Conservation (phyloP, 2,797 vertebrate species). For the Aselliscus stoliczkanus region DNA sequence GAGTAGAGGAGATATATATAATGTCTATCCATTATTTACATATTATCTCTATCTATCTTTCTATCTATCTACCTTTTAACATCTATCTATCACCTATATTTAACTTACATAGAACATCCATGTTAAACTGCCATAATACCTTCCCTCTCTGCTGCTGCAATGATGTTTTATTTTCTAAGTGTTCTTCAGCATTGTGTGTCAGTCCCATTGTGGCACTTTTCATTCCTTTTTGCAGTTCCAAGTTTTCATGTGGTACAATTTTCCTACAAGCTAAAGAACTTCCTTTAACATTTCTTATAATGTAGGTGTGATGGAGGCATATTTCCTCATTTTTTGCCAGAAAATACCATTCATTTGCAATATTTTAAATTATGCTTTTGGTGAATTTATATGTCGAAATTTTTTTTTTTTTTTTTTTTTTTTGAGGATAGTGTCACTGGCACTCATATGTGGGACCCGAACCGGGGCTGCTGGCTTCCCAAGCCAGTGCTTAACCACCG, state of each 20-base stretch:
- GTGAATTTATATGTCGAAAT: background rate
- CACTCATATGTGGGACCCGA: too few species aligned
- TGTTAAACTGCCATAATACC: background rate
- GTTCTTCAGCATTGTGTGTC: background rate
- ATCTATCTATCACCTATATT: background rate
- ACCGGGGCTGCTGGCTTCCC: too few species aligned
- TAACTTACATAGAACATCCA: background rate
- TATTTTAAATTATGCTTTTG: background rate
- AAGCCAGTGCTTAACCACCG: too few species aligned
- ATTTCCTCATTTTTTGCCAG: background rate
- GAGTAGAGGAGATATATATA: background rate
- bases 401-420: too few species aligned
- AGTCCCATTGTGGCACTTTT: background rate
- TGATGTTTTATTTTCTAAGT: background rate
- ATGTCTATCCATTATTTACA: too few species aligned
- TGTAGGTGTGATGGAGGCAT: background rate
- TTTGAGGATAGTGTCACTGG: too few species aligned
- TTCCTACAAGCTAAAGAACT: background rate
- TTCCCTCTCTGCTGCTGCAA: background rate
- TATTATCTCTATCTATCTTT: too few species aligned
- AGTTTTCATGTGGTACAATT: background rate
- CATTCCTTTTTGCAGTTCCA: background rate
- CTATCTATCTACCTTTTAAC: too few species aligned
- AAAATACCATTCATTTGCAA: background rate
- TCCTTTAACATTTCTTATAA: background rate